Evolutionary conservation across 2,888 invertebrate genomes (phyloP).

Genomic region (Amaurobius ferox): DNA sequence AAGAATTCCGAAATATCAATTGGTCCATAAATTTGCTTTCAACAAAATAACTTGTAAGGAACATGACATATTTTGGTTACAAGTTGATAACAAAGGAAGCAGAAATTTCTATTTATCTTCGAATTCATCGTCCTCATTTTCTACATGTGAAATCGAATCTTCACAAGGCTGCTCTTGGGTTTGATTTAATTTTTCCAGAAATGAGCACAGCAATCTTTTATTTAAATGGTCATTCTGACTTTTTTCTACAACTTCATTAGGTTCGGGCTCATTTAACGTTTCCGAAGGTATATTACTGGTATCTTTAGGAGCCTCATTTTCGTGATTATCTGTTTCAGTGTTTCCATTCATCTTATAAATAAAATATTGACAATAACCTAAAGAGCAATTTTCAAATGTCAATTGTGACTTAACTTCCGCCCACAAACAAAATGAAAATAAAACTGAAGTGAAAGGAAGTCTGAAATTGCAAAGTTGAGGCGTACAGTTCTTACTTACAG

Average conservation of each 20-base stretch:
- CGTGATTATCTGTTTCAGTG: neutral
- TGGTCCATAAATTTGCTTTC: too few species aligned
- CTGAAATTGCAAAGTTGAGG: too few species aligned
- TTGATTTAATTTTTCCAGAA: constrained; percentile 12
- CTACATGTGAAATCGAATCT: neutral
- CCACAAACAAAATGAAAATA: too few species aligned
- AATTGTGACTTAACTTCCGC: too few species aligned
- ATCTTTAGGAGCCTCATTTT: neutral
- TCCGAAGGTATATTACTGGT: neutral
- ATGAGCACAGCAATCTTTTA: constrained; percentile 13
- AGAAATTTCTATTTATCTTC: neutral
- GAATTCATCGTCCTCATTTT: constrained; percentile 9
- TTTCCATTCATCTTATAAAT: neutral
- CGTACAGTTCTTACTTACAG: too few species aligned
- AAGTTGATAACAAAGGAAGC: too few species aligned
- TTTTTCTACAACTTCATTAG: neutral
- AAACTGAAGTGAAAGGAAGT: too few species aligned
- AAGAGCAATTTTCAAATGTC: too few species aligned
- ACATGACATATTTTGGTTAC: too few species aligned
- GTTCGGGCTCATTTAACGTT: neutral
- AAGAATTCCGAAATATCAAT: too few species aligned
- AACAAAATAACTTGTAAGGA: too few species aligned
- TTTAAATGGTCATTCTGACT: constrained; percentile 24
- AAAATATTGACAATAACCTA: too few species aligned
- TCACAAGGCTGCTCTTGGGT: neutral